phyloP scores from a whole-genome alignment of 2,888 invertebrate species.

The Sthenelais limicola region DNA sequence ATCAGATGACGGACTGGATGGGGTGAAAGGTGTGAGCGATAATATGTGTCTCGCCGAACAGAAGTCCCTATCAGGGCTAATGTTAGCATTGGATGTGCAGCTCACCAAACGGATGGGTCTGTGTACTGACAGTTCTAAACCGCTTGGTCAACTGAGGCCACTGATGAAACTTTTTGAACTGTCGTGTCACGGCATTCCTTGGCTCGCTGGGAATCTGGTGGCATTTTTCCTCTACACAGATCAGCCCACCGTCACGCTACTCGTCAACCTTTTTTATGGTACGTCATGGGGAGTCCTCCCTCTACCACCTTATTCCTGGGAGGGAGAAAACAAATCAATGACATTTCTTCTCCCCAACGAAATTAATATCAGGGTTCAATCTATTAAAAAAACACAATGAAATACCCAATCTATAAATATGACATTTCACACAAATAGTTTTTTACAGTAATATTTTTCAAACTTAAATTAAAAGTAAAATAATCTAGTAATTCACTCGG shows the following conservation, averaged over 20 bases:
- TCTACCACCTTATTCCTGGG: no score
- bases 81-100: slow-evolving; percentile 39
- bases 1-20: no score
- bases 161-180: slow-evolving; percentile 77
- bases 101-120: slow-evolving; percentile 48
- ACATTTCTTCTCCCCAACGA: no score
- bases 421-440: no score
- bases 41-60: slow-evolving; percentile 25
- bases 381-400: no score
- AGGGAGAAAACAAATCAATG: no score
- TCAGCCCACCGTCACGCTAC: slow-evolving; percentile 18
- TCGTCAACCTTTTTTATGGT: slow-evolving; percentile 48
- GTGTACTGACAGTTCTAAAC: slow-evolving; percentile 59
- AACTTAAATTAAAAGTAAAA: no score
- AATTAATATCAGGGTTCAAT: no score
- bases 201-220: slow-evolving; percentile 84
- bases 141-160: slow-evolving; percentile 62
- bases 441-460: no score
- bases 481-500: no score
- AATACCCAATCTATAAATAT: no score
- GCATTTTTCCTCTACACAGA: slow-evolving; percentile 33
- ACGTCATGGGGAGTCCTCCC: no score
- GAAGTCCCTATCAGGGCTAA: slow-evolving; percentile 1
- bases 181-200: slow-evolving; percentile 90
- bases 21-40: slow-evolving; percentile 37